Evolutionary conservation across 2,797 vertebrate genomes (phyloP), one percentile per base, ranked within the genome.

Genomic region (Momotus momota): DNA sequence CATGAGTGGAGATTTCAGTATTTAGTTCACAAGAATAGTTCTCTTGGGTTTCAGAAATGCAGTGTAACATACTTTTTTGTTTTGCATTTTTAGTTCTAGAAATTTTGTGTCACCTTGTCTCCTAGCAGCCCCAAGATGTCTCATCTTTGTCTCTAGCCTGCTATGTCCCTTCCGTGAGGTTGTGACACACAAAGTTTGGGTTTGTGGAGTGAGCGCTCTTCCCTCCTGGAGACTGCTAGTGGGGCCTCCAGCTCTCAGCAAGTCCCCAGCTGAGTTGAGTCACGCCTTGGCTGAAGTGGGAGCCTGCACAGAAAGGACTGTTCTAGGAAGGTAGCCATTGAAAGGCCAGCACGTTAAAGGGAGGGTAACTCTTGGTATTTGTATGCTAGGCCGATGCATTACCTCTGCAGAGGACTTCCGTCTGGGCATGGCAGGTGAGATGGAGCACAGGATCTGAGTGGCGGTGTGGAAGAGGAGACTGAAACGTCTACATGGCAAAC

Each of bases 1-100:
- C 2, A 0, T 72, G 54, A 82, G 54, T 5, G 3, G 61, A 52
- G 33, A 26, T 58, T 48, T 58, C 0, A 2, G 29, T 73, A 26
- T 58, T 43, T 19, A 58, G 49, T 55, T 93, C 45, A 33, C 9
- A 7, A 58, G 54, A 78, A 48, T 73, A 69, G 55, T 66, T 86
- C 41, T 69, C 33, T 66, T 69, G 72, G 26, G 49, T 48, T 83
- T 91, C 62, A 74, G 67, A 79, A 74, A 70, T 70, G 17, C 20
- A 27, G 33, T 57, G 51, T 83, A 74, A 45, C 41, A 81, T 58
- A 33, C 8, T 26, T 35, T 41, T 31, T 35, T 57, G 55, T 22
- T 58, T 69, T 55, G 18, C 54, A n/a, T 51, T 72, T 86, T 69
- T 67, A 46, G 29, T 78, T 87, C 23, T 69, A 41, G 22, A 69